Conservation (phyloP, 2,888 invertebrate genomes). For the Ophraella communa region DNA sequence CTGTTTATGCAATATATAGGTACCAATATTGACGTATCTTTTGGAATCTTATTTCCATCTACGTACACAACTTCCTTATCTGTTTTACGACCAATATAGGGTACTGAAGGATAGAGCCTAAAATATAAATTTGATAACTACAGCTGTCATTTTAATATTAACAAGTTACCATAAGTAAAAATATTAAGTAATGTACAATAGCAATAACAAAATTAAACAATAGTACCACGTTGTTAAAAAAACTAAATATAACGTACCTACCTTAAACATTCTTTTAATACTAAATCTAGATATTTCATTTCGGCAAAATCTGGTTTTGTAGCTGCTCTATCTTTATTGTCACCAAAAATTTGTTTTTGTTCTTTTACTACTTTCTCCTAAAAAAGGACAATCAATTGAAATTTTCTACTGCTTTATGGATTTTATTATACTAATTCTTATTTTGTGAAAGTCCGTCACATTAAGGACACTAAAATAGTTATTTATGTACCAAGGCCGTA, state of each 20-base stretch:
- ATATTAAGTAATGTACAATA: too few relatives aligned
- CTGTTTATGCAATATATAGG: conserved; percentile 61
- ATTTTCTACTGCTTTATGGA: too few relatives aligned
- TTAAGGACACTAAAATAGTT: too few relatives aligned
- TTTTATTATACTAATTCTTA: too few relatives aligned
- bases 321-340: conserved; percentile 19
- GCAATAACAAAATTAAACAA: neutral
- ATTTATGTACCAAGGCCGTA: too few relatives aligned
- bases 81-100: conserved; percentile 12
- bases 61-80: conserved; percentile 20
- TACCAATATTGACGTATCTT: conserved; percentile 57
- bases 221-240: neutral
- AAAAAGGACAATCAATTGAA: neutral
- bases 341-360: conserved; percentile 37
- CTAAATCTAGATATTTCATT: conserved; percentile 44
- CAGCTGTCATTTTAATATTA: too few relatives aligned
- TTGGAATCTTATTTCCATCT: conserved; percentile 49
- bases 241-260: neutral
- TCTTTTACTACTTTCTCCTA: conserved; percentile 29
- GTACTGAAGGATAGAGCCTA: conserved; percentile 31
- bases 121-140: too few relatives aligned
- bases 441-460: too few relatives aligned
- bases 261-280: conserved; percentile 41
- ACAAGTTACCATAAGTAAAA: too few relatives aligned
- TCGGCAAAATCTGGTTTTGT: conserved; percentile 35